phyloP scores from a whole-genome alignment of 2,888 invertebrate species.

The Spisula solida region DNA sequence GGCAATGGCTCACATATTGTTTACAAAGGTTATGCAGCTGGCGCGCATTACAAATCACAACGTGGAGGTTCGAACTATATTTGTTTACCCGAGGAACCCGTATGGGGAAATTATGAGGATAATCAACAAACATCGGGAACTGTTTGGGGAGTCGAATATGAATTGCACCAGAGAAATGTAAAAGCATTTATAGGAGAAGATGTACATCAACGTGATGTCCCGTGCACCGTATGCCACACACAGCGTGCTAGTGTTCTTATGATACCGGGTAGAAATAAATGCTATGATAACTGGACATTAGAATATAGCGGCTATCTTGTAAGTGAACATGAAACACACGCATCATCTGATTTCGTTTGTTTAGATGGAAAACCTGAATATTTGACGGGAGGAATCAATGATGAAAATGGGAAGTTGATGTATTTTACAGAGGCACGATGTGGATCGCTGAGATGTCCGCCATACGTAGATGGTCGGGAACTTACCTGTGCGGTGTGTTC shows the following conservation, averaged over 20 bases:
- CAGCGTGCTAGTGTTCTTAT: slow-evolving; percentile 22
- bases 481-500: slow-evolving; percentile 31
- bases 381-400: neutral
- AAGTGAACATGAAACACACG: neutral
- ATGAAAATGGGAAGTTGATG: slow-evolving; percentile 21
- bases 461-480: slow-evolving; percentile 27
- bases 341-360: slow-evolving; percentile 33
- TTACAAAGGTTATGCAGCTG: slow-evolving; percentile 35
- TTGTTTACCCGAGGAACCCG: slow-evolving; percentile 35
- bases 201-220: slow-evolving; percentile 1
- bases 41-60: slow-evolving; percentile 8
- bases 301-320: slow-evolving; percentile 36
- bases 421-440: slow-evolving; percentile 34
- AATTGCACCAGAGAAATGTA: slow-evolving; percentile 3
- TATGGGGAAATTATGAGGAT: slow-evolving; percentile 32
- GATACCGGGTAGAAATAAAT: slow-evolving; percentile 39
- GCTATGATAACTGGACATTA: slow-evolving; percentile 31
- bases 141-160: slow-evolving; percentile 33
- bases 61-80: slow-evolving; percentile 28
- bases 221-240: slow-evolving; percentile 38
- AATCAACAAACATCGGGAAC: neutral
- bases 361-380: slow-evolving; percentile 27
- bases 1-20: slow-evolving; percentile 33
- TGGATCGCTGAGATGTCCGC: slow-evolving; percentile 33
- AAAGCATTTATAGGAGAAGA: slow-evolving; percentile 27